A percentile compares a stretch with the other conserved stretches of the same genome.
Evolutionary conservation across 2,797 vertebrate species (phyloP).

Genomic region (Melanotaenia pygmaea): DNA sequence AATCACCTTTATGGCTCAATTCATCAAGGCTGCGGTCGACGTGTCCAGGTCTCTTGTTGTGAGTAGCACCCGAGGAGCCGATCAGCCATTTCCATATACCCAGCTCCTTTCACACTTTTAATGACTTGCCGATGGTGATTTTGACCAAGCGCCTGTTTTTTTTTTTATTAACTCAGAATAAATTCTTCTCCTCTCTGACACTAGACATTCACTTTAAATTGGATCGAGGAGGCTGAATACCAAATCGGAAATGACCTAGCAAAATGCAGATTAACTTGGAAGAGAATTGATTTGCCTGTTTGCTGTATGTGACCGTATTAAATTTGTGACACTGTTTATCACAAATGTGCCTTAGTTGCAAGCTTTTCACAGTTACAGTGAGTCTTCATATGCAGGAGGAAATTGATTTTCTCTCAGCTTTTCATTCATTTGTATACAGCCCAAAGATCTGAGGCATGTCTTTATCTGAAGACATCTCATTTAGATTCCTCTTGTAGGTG

Average conservation of each 20-base stretch:
- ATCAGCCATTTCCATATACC: conserved; percentile 68
- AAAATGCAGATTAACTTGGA: conserved; percentile 70
- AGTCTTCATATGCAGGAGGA: conserved; percentile 42
- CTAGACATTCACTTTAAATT: conserved; percentile 73
- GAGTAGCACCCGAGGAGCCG: conserved; percentile 71
- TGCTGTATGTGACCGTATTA: conserved; percentile 62
- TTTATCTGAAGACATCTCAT: conserved; percentile 38
- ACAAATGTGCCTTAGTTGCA: conserved; percentile 56
- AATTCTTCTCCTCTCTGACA: conserved; percentile 68
- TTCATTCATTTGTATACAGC: conserved; percentile 43
- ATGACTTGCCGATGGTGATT: conserved; percentile 78
- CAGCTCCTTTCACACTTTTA: conserved; percentile 74
- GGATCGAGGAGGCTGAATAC: conserved; percentile 70
- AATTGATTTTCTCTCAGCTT: conserved; percentile 56
- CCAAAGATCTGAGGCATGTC: conserved; percentile 16
- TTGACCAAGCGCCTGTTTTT: conserved; percentile 58
- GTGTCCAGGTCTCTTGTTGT: conserved; percentile 72
- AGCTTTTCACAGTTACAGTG: conserved; percentile 44
- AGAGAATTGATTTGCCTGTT: conserved; percentile 67
- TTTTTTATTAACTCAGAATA: conserved; percentile 74
- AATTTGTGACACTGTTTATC: conserved; percentile 60
- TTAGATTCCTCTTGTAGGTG: conserved; percentile 12
- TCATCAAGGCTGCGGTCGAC: conserved; percentile 70
- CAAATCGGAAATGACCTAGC: conserved; percentile 67
- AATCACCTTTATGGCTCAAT: conserved; percentile 79